Evolutionary conservation across 2,113 vertebrate species (phyloP), one percentile per base, ranked within the genome.

Genomic region (Scolopax mira): DNA sequence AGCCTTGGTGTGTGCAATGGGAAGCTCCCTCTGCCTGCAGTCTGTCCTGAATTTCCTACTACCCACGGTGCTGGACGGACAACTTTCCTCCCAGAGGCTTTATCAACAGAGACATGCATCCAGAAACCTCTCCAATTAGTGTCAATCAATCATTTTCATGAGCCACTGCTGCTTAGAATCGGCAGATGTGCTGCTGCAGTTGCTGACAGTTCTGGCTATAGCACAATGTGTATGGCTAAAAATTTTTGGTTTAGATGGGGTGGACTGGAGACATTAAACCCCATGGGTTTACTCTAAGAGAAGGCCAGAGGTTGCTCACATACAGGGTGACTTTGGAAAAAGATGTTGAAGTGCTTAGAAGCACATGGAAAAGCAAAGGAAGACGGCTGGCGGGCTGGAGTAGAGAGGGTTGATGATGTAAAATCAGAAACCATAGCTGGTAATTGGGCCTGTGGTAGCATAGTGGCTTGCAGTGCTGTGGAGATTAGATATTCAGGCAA

Each of bases 21-120:
- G 41, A 66, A 48, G 41, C 22, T 85, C 49, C 41, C 28, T 79
- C 58, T 82, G 42, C 33, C 4, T 44, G 24, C 21, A 51, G 8
- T 48, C 70, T 66, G 46, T 35, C 44, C 78, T 15, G 28, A 82
- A 54, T 85, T 77, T 18, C 18, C 25, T 61, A 61, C 52, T 64
- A 46, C 30, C 21, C 3, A 1, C 21, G 31, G n/a, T 0, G 1
- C 25, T 0, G 2, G 31, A 69, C 0, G 1, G n/a, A 31, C 30
- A 78, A 5, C 23, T 73, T 81, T 57, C 42, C 37, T 77, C 19
- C 37, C 62, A 78, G 54, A 49, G n/a, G 65, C 48, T 85, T 49
- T 69, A 44, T 24, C 48, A 71, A 69, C n/a, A 57, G 64, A 62
- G 42, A 24, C 30, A 44, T 52, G 30, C 33, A 72, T 77, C 48